Percentiles rank a stretch among this genome's conserved stretches.
Evolutionary conservation across 2,113 vertebrate species (phyloP).

Genomic region (Odobenus rosmarus): DNA sequence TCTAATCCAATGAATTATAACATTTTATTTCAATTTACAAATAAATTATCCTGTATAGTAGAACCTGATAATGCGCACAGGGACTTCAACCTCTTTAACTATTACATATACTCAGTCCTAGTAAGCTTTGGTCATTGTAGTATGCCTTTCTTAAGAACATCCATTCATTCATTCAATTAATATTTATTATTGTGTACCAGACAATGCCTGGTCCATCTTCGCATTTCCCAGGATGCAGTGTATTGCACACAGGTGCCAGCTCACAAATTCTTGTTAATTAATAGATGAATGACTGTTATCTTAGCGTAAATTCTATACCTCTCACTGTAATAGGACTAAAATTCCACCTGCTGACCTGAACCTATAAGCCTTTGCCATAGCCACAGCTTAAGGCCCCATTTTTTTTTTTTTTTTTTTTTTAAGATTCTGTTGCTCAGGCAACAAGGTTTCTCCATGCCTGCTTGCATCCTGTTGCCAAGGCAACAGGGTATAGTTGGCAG

Average conservation of each 20-base stretch:
- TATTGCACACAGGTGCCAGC: background rate
- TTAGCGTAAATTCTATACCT: background rate
- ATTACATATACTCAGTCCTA: background rate
- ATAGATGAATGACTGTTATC: background rate
- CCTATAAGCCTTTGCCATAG: background rate
- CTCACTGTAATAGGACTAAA: background rate
- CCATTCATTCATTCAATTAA: background rate
- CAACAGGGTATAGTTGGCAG: conserved; percentile 53
- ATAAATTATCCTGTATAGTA: background rate
- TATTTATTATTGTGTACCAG: background rate
- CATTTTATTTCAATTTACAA: conserved; percentile 31
- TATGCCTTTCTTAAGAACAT: background rate
- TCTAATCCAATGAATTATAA: background rate
- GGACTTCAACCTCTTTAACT: background rate
- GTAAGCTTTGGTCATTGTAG: background rate
- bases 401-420: conserved; percentile 16
- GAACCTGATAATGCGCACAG: background rate
- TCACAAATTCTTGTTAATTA: background rate
- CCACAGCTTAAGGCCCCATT: background rate
- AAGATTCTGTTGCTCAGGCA: conserved; percentile 67
- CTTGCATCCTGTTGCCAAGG: conserved; percentile 66
- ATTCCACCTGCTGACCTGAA: background rate
- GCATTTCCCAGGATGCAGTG: background rate
- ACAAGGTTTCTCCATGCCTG: conserved; percentile 62
- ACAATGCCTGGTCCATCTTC: background rate